A percentile compares a stretch with the other conserved stretches of the same genome.
Evolutionary conservation across 2,113 vertebrate species (phyloP).

Genomic region (Tor tambroides): DNA sequence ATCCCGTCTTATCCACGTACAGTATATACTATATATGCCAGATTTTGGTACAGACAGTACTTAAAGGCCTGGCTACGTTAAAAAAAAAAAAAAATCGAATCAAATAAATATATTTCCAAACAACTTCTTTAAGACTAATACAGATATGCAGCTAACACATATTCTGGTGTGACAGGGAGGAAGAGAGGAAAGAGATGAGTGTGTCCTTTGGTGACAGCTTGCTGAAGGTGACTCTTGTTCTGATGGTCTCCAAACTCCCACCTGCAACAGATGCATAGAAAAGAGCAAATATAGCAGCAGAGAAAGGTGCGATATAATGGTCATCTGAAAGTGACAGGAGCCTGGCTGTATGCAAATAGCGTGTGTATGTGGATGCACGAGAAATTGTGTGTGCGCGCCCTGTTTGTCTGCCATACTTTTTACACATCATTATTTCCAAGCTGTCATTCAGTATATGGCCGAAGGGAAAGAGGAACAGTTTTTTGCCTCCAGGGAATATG

Average conservation of each 20-base stretch:
- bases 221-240: slow-evolving; percentile 55
- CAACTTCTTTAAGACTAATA: slow-evolving; percentile 25
- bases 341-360: slow-evolving; percentile 55
- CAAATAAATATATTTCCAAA: slow-evolving; percentile 8
- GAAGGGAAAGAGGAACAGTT: slow-evolving; percentile 55
- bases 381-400: slow-evolving; percentile 32
- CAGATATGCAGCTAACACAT: slow-evolving; percentile 38
- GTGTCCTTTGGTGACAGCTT: slow-evolving; percentile 39
- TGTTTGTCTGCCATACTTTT: slow-evolving; percentile 56
- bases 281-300: slow-evolving; percentile 41
- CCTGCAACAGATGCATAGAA: slow-evolving; percentile 46
- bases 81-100: background rate
- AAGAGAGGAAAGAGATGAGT: slow-evolving; percentile 35
- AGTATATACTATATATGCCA: background rate
- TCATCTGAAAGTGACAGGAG: slow-evolving; percentile 54
- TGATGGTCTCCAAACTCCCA: slow-evolving; percentile 45
- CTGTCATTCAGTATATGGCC: slow-evolving; percentile 62
- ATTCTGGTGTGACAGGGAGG: slow-evolving; percentile 39
- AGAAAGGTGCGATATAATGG: slow-evolving; percentile 52
- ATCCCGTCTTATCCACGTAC: background rate
- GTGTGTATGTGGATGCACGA: slow-evolving; percentile 35
- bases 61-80: background rate
- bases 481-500: slow-evolving; percentile 54
- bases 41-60: background rate
- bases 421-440: slow-evolving; percentile 60